Evolutionary conservation across 1,140 invertebrate genomes (phyloP).

Genomic region (Elysia chlorotica): DNA sequence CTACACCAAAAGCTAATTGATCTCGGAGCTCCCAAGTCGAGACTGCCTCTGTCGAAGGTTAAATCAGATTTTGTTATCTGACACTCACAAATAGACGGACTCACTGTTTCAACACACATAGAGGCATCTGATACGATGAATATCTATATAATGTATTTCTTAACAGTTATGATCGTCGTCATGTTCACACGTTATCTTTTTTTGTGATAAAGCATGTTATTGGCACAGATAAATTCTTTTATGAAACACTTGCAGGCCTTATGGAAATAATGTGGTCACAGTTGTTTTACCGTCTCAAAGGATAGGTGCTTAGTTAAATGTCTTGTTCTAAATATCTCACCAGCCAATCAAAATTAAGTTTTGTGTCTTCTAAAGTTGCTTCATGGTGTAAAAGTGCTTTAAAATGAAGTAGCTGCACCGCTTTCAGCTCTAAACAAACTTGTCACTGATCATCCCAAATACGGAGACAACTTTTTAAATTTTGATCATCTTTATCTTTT

Average conservation of each 20-base stretch:
- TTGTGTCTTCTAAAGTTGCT: no score
- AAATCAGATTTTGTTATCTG: not conserved
- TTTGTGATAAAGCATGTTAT: not conserved
- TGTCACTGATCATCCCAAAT: no score
- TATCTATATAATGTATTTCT: not conserved
- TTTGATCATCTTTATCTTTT: no score
- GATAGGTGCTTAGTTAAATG: not conserved
- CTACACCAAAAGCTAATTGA: slow-evolving; percentile 1
- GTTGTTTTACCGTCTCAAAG: not conserved
- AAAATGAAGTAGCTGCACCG: no score
- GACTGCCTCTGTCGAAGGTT: not conserved
- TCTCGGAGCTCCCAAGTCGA: not conserved
- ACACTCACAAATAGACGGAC: not conserved
- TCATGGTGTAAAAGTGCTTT: no score
- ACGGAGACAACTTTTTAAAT: no score
- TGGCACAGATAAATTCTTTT: not conserved
- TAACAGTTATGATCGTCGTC: not conserved
- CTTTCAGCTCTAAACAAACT: no score
- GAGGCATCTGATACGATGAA: not conserved
- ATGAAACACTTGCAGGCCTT: not conserved
- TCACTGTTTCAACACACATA: not conserved
- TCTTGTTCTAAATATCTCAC: not conserved
- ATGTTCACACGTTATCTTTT: not conserved
- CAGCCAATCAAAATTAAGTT: not conserved
- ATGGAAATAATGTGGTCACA: slow-evolving; percentile 1